Base-by-base conservation (phyloP, 2,888 invertebrate species). In the Brenthis hecate region DNA sequence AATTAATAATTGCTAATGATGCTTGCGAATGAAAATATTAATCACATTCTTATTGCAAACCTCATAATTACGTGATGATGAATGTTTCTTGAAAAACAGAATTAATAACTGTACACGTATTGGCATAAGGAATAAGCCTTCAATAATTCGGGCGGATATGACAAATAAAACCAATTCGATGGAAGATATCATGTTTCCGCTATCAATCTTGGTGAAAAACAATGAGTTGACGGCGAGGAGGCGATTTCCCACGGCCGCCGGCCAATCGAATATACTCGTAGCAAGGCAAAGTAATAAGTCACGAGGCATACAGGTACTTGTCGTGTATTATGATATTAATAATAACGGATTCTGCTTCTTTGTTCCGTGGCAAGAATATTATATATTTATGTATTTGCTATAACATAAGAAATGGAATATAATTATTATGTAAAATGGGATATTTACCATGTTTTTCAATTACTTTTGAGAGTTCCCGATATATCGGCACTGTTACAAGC, bases 151-250 rank as follows among this genome's bases (percentile, higher is more conserved):
- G 79, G 75, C 85, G 91, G 90, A 90, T 85, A 87, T 87, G 85
- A 84, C 82, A 78, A 86, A 87, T 86, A 85, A 85, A 83, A 85
- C 76, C 77, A 81, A 81, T 81, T 81, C 75, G 80, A 79, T 76
- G 78, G 74, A 74, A 80, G 82, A 81, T 84, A 82, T 80, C 74
- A 77, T 70, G 81, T 83, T 89, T 91, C 92, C 91, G 89, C 89
- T 82, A 89, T 89, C 82, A 86, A 91, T 91, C 88, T 85, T 76
- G 72, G 74, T 76, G 79, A 77, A 80, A 85, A 84, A 88, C 85
- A 87, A 86, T 85, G 80, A 79, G 77, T 77, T 78, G 79, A 77
- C 78, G 76, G 78, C 75, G 76, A 75, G 75, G 71, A 69, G 73
- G 75, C 72, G 68, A 72, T 80, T 86, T 85, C 85, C 81, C 85